A percentile compares a stretch with the other conserved stretches of the same genome.
Conservation (phyloP, 2,113 vertebrate genomes). For the Caranx melampygus region DNA sequence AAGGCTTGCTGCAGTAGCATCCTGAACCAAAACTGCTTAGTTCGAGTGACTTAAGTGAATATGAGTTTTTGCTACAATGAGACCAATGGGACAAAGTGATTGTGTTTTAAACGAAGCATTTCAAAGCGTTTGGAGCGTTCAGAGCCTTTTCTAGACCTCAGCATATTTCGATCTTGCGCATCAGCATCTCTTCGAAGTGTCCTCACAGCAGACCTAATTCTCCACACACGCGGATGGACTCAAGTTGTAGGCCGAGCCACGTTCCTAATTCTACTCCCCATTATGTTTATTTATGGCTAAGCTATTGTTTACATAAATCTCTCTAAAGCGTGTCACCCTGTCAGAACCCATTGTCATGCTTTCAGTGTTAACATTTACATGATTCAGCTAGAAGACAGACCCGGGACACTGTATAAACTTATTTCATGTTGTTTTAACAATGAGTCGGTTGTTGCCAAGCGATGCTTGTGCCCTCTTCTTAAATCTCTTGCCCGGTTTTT, state of each 20-base stretch:
- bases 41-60: slow-evolving; percentile 67
- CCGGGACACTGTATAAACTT: slow-evolving; percentile 4
- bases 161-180: slow-evolving; percentile 56
- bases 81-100: slow-evolving; percentile 73
- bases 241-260: slow-evolving; percentile 1
- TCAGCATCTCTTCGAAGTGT: slow-evolving; percentile 68
- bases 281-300: slow-evolving; percentile 26
- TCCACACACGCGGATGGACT: slow-evolving; percentile 10
- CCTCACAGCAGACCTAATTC: slow-evolving; percentile 24
- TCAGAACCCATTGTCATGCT: slow-evolving; percentile 36
- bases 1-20: slow-evolving; percentile 63
- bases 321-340: slow-evolving; percentile 29
- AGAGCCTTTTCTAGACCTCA: slow-evolving; percentile 59
- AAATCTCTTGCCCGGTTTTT: slow-evolving; percentile 40
- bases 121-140: slow-evolving; percentile 50
- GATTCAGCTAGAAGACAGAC: slow-evolving; percentile 34
- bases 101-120: slow-evolving; percentile 71
- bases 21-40: slow-evolving; percentile 76
- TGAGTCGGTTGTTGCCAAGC: slow-evolving; percentile 28
- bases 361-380: slow-evolving; percentile 16
- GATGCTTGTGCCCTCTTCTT: not conserved
- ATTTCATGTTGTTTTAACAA: slow-evolving; percentile 41
- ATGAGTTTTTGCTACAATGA: slow-evolving; percentile 69
- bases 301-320: slow-evolving; percentile 52
- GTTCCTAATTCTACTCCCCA: slow-evolving; percentile 17